phyloP scores from a whole-genome alignment of 2,113 vertebrate genomes.

The Pyxicephalus adspersus region DNA sequence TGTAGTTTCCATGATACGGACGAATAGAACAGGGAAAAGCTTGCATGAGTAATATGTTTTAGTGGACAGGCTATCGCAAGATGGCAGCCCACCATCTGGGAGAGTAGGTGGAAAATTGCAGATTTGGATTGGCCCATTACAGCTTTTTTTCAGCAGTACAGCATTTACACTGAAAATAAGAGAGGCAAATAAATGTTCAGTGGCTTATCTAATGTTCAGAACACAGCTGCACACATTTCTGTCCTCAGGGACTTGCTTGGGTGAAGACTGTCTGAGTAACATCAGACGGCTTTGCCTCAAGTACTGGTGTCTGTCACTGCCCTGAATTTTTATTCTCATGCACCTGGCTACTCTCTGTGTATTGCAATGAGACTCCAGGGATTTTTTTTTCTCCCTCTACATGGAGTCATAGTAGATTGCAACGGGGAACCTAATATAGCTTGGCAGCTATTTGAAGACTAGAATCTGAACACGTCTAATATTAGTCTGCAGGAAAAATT shows the following conservation, averaged over 20 bases:
- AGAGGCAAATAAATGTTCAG: constrained; percentile 21
- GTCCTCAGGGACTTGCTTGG: constrained; percentile 31
- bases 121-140: not conserved
- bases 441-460: not conserved
- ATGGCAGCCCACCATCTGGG: constrained; percentile 14
- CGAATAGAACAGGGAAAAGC: not conserved
- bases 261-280: constrained; percentile 33
- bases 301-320: constrained; percentile 31
- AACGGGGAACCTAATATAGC: not conserved
- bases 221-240: constrained; percentile 42
- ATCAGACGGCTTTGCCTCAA: constrained; percentile 13
- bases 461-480: not conserved
- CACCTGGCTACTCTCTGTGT: not conserved
- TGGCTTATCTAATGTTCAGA: constrained; percentile 7
- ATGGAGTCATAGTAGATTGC: not conserved
- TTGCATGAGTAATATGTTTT: constrained; percentile 24
- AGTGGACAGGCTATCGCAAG: constrained; percentile 14
- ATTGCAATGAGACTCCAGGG: not conserved
- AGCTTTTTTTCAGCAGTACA: constrained; percentile 25
- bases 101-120: constrained; percentile 31
- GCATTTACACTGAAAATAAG: constrained; percentile 9
- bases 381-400: not conserved
- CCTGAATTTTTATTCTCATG: constrained; percentile 15
- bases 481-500: constrained; percentile 3
- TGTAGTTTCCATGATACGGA: not conserved